These are phyloP conservation scores for Adelphocoris suturalis DNA, from an alignment of 2,888 invertebrate genomes.

Conservation along the genomic window DNA sequence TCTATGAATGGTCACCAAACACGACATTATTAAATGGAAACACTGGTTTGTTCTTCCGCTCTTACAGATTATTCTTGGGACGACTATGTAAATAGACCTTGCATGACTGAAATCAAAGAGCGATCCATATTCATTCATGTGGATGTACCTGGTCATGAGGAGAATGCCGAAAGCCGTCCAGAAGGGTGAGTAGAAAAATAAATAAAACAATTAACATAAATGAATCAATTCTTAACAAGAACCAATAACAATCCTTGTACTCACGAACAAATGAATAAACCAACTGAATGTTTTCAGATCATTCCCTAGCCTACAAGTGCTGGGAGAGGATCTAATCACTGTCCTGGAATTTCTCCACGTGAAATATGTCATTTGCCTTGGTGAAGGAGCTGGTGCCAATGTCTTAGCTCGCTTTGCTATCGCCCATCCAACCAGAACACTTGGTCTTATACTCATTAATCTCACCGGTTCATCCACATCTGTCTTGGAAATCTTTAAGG, in stretches of 20 bases:
- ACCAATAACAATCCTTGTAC: no score
- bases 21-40: background rate
- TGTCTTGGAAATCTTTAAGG: conserved; percentile 91
- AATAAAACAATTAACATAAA: no score
- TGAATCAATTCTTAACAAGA: no score
- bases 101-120: conserved; percentile 91
- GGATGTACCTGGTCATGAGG: conserved; percentile 92
- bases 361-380: conserved; percentile 90
- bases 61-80: conserved; percentile 88
- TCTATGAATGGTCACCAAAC: no score
- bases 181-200: conserved; percentile 81
- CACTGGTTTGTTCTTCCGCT: conserved; percentile 74
- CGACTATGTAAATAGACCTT: conserved; percentile 89
- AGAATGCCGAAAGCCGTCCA: conserved; percentile 87
- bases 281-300: conserved; percentile 26
- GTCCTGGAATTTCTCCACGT: conserved; percentile 91
- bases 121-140: conserved; percentile 92
- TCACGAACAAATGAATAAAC: no score
- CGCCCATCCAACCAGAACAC: conserved; percentile 87
- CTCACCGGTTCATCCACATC: conserved; percentile 92
- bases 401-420: conserved; percentile 91
- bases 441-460: conserved; percentile 91
- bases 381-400: conserved; percentile 94
- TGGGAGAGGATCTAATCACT: conserved; percentile 90
- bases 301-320: conserved; percentile 89